Conservation (phyloP, 1,140 invertebrate species). For the Coelopa frigida region DNA sequence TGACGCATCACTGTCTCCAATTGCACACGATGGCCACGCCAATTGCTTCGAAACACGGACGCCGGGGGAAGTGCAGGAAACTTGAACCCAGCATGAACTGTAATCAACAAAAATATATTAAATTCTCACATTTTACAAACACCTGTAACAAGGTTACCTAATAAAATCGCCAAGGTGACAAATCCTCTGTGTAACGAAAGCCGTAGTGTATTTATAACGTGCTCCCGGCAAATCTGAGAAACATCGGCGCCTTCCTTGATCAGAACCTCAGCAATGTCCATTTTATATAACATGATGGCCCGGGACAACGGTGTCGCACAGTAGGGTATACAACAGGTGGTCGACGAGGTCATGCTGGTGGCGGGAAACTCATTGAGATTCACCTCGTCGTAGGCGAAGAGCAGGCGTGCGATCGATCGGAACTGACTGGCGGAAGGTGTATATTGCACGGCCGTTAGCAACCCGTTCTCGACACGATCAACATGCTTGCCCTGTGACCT, state of each 20-base stretch:
- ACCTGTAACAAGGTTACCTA: slow-evolving; percentile 21
- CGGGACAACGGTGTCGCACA: slow-evolving; percentile 49
- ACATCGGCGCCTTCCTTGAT: slow-evolving; percentile 47
- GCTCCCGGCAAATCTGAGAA: slow-evolving; percentile 27
- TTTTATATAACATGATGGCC: slow-evolving; percentile 45
- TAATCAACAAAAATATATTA: slow-evolving; percentile 3
- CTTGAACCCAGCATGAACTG: slow-evolving; percentile 30
- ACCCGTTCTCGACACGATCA: slow-evolving; percentile 45
- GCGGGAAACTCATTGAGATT: slow-evolving; percentile 2
- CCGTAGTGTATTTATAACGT: slow-evolving; percentile 25
- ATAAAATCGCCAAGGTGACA: slow-evolving; percentile 20
- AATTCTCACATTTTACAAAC: neutral
- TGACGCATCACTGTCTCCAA: slow-evolving; percentile 23
- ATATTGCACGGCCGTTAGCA: slow-evolving; percentile 49
- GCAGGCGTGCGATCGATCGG: slow-evolving; percentile 42
- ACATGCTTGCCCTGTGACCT: slow-evolving; percentile 2
- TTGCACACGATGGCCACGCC: slow-evolving; percentile 8
- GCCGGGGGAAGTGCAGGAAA: slow-evolving; percentile 23
- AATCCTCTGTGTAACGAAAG: slow-evolving; percentile 8
- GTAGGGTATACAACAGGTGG: slow-evolving; percentile 31
- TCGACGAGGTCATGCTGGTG: slow-evolving; percentile 11
- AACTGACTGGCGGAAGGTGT: slow-evolving; percentile 39
- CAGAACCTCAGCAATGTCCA: slow-evolving; percentile 44
- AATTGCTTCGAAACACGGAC: slow-evolving; percentile 10
- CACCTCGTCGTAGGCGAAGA: slow-evolving; percentile 40